A percentile compares a stretch with the other conserved stretches of the same genome.
Evolutionary conservation across 2,113 vertebrate species (phyloP).

Genomic region (Zosterops japonicus): DNA sequence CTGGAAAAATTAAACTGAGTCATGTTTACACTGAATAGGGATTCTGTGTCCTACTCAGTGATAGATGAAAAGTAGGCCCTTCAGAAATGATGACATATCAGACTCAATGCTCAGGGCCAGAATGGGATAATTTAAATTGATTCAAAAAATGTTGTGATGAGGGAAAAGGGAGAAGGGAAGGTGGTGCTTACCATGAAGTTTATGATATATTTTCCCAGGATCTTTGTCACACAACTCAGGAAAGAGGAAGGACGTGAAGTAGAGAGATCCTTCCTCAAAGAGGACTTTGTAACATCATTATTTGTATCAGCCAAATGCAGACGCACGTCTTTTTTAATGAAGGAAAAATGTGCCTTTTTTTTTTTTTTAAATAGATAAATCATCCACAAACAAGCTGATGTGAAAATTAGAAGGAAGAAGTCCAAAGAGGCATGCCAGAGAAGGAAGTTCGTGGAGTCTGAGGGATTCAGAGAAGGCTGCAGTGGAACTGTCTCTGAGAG

Average conservation of each 20-base stretch:
- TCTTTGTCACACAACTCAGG: background rate
- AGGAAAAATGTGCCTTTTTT: background rate
- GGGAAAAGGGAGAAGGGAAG: background rate
- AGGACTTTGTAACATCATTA: background rate
- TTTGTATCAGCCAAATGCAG: background rate
- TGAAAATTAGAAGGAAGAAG: constrained; percentile 10
- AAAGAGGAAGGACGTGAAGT: background rate
- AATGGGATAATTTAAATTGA: background rate
- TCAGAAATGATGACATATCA: background rate
- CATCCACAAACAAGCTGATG: background rate
- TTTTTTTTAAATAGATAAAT: background rate
- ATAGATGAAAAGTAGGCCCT: background rate
- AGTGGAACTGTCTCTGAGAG: constrained; percentile 15
- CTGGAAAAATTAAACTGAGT: background rate
- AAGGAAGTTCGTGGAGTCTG: background rate
- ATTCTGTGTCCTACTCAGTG: background rate
- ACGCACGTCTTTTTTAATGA: background rate
- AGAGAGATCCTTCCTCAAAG: background rate
- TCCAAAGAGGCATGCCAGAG: constrained; percentile 29
- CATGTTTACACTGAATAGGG: background rate
- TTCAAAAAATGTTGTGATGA: background rate
- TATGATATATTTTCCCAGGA: background rate
- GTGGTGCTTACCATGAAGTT: background rate
- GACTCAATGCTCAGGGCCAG: background rate
- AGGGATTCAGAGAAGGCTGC: constrained; percentile 5